phyloP scores from a whole-genome alignment of 2,888 invertebrate species.

The Sarcophaga subvicina region DNA sequence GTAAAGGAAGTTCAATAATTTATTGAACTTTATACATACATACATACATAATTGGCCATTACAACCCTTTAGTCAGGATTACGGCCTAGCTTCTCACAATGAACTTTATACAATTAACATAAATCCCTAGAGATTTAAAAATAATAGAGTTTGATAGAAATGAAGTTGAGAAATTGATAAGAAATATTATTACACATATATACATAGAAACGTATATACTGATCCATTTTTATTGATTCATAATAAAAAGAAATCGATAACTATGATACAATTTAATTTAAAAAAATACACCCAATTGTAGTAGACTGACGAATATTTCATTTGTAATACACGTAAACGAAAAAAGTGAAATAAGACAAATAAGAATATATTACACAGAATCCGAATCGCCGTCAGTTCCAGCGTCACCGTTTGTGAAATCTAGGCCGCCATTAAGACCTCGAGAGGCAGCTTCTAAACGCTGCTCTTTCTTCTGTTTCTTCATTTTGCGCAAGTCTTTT shows the following conservation, averaged over 20 bases:
- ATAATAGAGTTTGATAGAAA: too few relatives aligned
- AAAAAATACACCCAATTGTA: background rate
- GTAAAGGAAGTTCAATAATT: too few relatives aligned
- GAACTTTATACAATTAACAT: too few relatives aligned
- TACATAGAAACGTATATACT: too few relatives aligned
- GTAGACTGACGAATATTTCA: too few relatives aligned
- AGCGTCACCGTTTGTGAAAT: slow-evolving; percentile 65
- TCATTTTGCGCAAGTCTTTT: slow-evolving; percentile 72
- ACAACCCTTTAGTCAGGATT: too few relatives aligned
- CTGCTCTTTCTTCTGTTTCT: slow-evolving; percentile 75
- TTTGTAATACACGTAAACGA: background rate
- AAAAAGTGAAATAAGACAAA: background rate
- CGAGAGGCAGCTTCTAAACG: slow-evolving; percentile 75
- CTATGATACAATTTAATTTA: slow-evolving; percentile 12
- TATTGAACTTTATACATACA: too few relatives aligned
- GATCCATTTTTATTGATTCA: slow-evolving; percentile 9
- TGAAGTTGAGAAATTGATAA: too few relatives aligned
- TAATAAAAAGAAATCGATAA: background rate
- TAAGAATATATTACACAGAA: slow-evolving; percentile 21
- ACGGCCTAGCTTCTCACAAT: too few relatives aligned
- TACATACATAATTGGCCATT: too few relatives aligned
- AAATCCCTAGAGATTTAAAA: too few relatives aligned
- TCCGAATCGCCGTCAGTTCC: slow-evolving; percentile 16
- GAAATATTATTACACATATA: too few relatives aligned
- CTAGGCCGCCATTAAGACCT: slow-evolving; percentile 74